Conservation (phyloP, 2,888 invertebrate species). For the Philereme vetulata region DNA sequence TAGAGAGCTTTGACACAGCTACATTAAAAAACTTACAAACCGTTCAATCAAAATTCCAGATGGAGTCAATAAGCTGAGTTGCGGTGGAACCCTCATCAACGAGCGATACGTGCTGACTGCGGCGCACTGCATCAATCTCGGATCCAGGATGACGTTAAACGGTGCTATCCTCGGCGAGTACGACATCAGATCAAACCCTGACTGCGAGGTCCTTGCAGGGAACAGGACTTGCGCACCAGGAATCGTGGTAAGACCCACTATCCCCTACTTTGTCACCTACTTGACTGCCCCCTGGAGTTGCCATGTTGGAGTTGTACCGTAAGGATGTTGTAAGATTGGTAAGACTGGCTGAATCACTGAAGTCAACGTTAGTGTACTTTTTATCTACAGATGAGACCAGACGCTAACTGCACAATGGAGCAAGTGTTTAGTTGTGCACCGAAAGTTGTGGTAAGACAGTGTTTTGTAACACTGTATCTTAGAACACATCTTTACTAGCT, state of each 20-base stretch:
- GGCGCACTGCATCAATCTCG: conserved; percentile 84
- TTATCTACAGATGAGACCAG: conserved; percentile 19
- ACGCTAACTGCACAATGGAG: conserved; percentile 10
- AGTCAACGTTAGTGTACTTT: not conserved
- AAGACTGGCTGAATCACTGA: no score
- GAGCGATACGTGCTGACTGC: conserved; percentile 83
- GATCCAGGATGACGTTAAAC: conserved; percentile 59
- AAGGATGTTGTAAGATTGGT: no score
- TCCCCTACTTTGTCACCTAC: not conserved
- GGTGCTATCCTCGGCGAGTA: conserved; percentile 87
- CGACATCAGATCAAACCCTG: conserved; percentile 65
- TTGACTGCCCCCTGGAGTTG: no score
- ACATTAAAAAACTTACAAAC: no score
- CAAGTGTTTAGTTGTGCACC: conserved; percentile 15
- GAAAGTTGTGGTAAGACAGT: conserved; percentile 17
- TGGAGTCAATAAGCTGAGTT: conserved; percentile 64
- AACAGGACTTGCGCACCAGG: conserved; percentile 57
- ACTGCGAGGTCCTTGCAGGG: conserved; percentile 71
- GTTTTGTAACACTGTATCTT: not conserved
- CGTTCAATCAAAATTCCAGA: conserved; percentile 22
- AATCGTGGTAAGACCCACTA: conserved; percentile 6
- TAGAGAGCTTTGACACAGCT: no score
- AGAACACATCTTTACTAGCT: not conserved
- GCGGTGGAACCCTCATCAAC: conserved; percentile 82
- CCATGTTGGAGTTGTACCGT: no score